Percentiles rank a stretch among this genome's conserved stretches.
Evolutionary conservation across 2,888 invertebrate genomes (phyloP).

Genomic region (Melinopterus prodromus): DNA sequence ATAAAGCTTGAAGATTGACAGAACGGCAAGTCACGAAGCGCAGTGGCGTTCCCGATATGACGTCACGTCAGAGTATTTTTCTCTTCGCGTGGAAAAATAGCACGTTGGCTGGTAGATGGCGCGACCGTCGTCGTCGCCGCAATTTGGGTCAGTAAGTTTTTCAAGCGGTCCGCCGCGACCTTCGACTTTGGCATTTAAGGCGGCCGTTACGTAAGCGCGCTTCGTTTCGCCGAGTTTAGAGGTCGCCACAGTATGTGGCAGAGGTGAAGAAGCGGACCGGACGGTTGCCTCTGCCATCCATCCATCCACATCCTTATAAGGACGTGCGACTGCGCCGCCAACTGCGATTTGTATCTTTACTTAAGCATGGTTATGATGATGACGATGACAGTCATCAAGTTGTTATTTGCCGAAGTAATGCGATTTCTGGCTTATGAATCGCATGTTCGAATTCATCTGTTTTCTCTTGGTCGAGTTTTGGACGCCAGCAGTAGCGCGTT

Average conservation of each 20-base stretch:
- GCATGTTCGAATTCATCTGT: too few species aligned
- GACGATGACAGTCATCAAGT: neutral
- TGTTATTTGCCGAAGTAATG: neutral
- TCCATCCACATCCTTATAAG: neutral
- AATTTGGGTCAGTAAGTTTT: slow-evolving; percentile 22
- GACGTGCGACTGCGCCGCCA: neutral
- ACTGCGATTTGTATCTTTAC: neutral
- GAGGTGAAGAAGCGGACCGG: neutral
- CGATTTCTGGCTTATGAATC: neutral
- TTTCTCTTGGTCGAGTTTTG: too few species aligned
- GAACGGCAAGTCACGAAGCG: neutral
- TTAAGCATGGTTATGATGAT: neutral
- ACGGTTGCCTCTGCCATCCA: neutral
- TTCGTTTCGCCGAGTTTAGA: neutral
- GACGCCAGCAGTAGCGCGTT: too few species aligned
- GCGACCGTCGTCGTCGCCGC: neutral
- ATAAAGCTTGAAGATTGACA: neutral
- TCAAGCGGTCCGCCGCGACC: slow-evolving; percentile 13
- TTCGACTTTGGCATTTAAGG: slow-evolving; percentile 26
- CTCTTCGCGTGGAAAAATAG: neutral
- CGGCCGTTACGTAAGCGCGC: slow-evolving; percentile 20
- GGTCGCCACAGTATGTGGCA: neutral
- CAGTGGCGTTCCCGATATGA: neutral
- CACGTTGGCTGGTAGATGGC: neutral
- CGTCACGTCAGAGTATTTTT: neutral